Evolutionary conservation across 2,888 invertebrate species (phyloP).

Genomic region (Phyllotreta striolata): DNA sequence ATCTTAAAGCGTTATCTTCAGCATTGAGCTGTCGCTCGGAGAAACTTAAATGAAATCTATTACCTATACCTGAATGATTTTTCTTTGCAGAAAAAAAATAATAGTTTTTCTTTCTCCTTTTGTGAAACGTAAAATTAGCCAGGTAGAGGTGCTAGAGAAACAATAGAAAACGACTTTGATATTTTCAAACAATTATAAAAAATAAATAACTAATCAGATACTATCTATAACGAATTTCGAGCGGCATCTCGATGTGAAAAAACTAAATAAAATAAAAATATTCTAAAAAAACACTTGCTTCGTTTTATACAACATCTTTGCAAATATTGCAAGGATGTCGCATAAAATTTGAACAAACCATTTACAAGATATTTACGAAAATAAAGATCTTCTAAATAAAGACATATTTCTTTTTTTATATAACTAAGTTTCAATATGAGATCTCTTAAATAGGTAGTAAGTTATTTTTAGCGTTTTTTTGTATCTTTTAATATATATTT

Average conservation of each 20-base stretch:
- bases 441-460: conserved; percentile 62
- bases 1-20: conserved; percentile 50
- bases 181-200: conserved; percentile 37
- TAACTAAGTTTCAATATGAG: conserved; percentile 62
- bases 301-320: conserved; percentile 48
- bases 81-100: conserved; percentile 9
- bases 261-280: conserved; percentile 46
- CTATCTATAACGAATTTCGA: conserved; percentile 48
- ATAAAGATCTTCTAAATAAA: conserved; percentile 60
- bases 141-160: not conserved
- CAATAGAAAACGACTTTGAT: not conserved
- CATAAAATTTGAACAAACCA: conserved; percentile 37
- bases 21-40: conserved; percentile 46
- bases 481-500: conserved; percentile 47
- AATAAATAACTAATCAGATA: conserved; percentile 50
- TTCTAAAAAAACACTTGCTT: conserved; percentile 33
- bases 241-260: conserved; percentile 50
- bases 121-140: not conserved
- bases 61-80: conserved; percentile 19
- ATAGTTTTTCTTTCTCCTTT: conserved; percentile 1
- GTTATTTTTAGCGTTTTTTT: conserved; percentile 58
- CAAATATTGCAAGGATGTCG: conserved; percentile 53
- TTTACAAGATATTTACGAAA: conserved; percentile 54
- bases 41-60: conserved; percentile 26
- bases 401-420: conserved; percentile 51